phyloP scores from a whole-genome alignment of 2,888 invertebrate species.

The Kryphioiulus occultus region DNA sequence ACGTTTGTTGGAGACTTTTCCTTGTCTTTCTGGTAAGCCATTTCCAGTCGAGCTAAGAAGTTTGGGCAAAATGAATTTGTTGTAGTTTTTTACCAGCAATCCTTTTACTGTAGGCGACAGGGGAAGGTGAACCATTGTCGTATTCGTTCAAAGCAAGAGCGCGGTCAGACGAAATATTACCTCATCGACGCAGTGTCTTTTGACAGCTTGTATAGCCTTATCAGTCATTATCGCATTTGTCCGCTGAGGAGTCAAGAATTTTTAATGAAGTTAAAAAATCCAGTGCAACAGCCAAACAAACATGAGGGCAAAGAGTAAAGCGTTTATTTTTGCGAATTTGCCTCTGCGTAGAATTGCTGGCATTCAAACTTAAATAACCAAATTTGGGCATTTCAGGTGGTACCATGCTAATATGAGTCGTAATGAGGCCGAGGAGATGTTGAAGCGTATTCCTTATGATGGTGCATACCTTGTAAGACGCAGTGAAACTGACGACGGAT shows the following conservation, averaged over 20 bases:
- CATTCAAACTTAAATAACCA: not conserved
- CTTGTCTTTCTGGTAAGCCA: constrained; percentile 82
- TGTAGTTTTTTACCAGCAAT: not conserved
- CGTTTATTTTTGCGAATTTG: not conserved
- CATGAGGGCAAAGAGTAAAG: constrained; percentile 82
- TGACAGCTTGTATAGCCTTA: constrained; percentile 89
- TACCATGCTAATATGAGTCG: constrained; percentile 84
- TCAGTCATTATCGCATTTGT: constrained; percentile 86
- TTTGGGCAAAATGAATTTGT: not conserved
- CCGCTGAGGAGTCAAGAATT: constrained; percentile 90
- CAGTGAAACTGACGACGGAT: constrained; percentile 83
- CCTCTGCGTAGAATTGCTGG: not conserved
- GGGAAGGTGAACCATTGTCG: constrained; percentile 91
- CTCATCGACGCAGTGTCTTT: constrained; percentile 87
- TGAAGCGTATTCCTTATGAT: constrained; percentile 83
- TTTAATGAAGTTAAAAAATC: constrained; percentile 83
- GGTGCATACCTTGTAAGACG: constrained; percentile 95
- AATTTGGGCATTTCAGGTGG: constrained; percentile 68
- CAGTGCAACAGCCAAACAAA: constrained; percentile 93
- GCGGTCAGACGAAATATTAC: constrained; percentile 87
- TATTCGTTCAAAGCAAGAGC: constrained; percentile 82
- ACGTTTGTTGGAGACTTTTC: constrained; percentile 97
- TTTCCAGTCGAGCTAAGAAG: not conserved
- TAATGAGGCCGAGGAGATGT: constrained; percentile 84
- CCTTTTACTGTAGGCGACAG: constrained; percentile 65